Conservation (phyloP, 2,797 vertebrate genomes). For the Sardinella longiceps region DNA sequence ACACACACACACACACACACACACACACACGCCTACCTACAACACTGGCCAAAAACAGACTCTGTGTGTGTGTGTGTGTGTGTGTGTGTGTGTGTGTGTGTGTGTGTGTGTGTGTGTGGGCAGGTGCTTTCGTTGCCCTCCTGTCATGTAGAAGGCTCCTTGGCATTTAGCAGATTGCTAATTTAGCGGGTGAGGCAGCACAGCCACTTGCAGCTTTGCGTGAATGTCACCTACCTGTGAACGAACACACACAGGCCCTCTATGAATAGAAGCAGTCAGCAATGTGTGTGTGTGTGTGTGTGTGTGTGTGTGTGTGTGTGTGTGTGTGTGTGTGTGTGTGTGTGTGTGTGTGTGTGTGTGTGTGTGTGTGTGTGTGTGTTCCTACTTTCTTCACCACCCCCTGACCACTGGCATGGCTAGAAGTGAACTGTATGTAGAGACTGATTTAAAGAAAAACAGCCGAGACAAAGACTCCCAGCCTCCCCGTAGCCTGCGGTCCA, state of each 20-base stretch:
- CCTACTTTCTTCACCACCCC: too few relatives aligned
- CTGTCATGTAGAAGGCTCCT: conserved; percentile 11
- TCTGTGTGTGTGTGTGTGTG: conserved; percentile 20
- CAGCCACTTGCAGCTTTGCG: background rate
- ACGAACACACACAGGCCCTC: background rate
- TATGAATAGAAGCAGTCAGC: background rate
- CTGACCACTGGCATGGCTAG: too few relatives aligned
- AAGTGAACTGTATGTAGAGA: too few relatives aligned
- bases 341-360: background rate
- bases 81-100: background rate
- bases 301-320: background rate
- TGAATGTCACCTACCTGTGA: background rate
- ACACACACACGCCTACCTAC: background rate
- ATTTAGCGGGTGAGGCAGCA: background rate
- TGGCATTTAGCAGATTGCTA: conserved; percentile 12
- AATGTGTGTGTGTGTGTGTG: background rate
- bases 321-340: background rate
- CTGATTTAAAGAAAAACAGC: background rate
- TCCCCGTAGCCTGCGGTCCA: background rate
- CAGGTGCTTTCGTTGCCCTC: conserved; percentile 6
- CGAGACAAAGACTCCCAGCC: background rate
- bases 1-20: too few relatives aligned
- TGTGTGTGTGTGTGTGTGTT: background rate
- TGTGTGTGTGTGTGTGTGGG: background rate
- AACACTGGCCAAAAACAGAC: background rate